Conservation (phyloP, 2,888 invertebrate genomes). For the Drosophila gaucha region DNA sequence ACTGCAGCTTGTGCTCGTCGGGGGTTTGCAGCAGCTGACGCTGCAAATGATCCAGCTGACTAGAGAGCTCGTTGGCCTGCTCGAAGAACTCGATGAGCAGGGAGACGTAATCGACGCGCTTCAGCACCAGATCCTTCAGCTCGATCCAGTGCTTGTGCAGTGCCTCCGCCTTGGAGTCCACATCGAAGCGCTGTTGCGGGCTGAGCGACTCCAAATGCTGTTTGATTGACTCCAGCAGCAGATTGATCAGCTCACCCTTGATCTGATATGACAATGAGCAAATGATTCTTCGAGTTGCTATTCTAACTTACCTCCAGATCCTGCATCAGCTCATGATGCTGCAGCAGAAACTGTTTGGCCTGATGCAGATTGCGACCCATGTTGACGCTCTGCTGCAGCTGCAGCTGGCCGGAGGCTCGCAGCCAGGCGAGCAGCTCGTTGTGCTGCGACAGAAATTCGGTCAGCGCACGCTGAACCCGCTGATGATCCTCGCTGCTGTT, state of each 20-base stretch:
- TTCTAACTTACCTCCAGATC: constrained; percentile 87
- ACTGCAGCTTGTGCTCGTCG: constrained; percentile 86
- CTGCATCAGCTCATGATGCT: constrained; percentile 90
- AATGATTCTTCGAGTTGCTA: not conserved
- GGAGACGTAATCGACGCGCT: constrained; percentile 88
- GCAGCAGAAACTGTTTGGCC: constrained; percentile 90
- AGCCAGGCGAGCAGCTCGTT: constrained; percentile 91
- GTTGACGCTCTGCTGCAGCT: constrained; percentile 89
- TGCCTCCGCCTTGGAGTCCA: constrained; percentile 88
- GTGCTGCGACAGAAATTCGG: constrained; percentile 89
- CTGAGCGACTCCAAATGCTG: constrained; percentile 88
- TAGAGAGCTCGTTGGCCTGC: constrained; percentile 88
- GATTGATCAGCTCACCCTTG: constrained; percentile 89
- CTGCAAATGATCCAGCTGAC: constrained; percentile 89
- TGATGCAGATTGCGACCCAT: constrained; percentile 89
- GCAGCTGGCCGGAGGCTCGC: constrained; percentile 89
- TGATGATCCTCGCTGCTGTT: constrained; percentile 89
- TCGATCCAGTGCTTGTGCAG: constrained; percentile 88
- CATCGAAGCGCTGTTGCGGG: constrained; percentile 87
- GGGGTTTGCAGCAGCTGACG: constrained; percentile 86
- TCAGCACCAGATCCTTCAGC: constrained; percentile 87
- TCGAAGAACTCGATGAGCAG: constrained; percentile 90
- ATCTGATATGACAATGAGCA: constrained; percentile 84
- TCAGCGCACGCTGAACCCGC: constrained; percentile 89
- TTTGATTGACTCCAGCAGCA: constrained; percentile 87